These are phyloP conservation scores for Byasa hedistus DNA, from an alignment of 2,888 invertebrate genomes.

Conservation along the genomic window DNA sequence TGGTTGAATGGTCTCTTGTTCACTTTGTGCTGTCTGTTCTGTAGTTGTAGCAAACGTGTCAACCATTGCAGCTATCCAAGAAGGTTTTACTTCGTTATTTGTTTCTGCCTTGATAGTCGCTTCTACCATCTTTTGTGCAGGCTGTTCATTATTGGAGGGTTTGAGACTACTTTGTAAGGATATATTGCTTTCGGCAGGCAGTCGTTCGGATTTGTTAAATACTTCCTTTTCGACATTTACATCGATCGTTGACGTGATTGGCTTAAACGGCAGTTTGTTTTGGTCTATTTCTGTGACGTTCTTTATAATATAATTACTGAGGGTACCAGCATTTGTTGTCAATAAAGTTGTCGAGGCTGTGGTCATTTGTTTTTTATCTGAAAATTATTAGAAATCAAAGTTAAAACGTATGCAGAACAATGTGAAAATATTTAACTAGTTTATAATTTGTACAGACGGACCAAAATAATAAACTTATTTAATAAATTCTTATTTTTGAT, in stretches of 20 bases:
- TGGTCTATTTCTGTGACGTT: conserved; percentile 57
- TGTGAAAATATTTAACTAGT: no score
- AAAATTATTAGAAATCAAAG: conserved; percentile 32
- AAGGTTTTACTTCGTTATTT: conserved; percentile 43
- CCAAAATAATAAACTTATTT: no score
- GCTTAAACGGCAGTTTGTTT: conserved; percentile 58
- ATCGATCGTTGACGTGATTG: conserved; percentile 43
- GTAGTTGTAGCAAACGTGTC: conserved; percentile 45
- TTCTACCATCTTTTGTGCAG: conserved; percentile 28
- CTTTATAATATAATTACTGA: conserved; percentile 58
- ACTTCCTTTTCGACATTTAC: conserved; percentile 41
- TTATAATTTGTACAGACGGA: no score
- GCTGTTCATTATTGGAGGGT: conserved; percentile 44
- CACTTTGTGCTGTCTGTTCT: conserved; percentile 40
- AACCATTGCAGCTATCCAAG: conserved; percentile 53
- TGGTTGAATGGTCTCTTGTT: conserved; percentile 53
- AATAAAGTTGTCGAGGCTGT: conserved; percentile 44
- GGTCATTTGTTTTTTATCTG: conserved; percentile 59
- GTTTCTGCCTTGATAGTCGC: conserved; percentile 12
- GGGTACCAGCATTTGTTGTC: conserved; percentile 34
- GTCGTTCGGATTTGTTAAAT: conserved; percentile 56
- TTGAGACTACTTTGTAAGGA: conserved; percentile 55
- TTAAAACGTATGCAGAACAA: no score
- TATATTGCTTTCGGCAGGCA: conserved; percentile 62
- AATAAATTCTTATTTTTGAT: no score